These are phyloP conservation scores for Nemurella pictetii DNA, from an alignment of 2,888 invertebrate species.

Conservation along the genomic window DNA sequence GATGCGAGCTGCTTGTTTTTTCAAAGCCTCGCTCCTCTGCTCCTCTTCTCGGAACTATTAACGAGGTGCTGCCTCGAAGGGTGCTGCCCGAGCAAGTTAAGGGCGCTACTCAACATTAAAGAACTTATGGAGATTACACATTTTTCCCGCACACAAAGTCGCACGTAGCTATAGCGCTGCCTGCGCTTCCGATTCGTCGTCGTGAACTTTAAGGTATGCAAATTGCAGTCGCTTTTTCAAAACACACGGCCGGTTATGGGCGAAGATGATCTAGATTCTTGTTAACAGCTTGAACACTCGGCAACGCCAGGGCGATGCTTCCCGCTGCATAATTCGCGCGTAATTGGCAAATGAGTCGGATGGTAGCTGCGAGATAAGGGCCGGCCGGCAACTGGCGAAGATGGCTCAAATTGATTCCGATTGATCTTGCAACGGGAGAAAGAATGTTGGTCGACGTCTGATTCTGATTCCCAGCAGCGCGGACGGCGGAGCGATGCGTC, in stretches of 20 bases:
- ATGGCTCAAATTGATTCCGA: neutral
- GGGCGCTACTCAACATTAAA: conserved; percentile 18
- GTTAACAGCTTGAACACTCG: neutral
- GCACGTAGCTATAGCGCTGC: no score
- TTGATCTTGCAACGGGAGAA: neutral
- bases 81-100: neutral
- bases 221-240: neutral
- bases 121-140: conserved; percentile 29
- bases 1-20: conserved; percentile 23
- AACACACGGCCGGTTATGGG: neutral
- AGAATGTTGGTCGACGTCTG: neutral
- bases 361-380: neutral
- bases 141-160: conserved; percentile 1
- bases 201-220: neutral
- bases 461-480: neutral
- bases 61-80: conserved; percentile 11
- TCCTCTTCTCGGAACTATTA: neutral
- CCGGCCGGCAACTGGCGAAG: no score
- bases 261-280: neutral
- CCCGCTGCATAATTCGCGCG: neutral
- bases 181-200: neutral
- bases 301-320: neutral
- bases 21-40: conserved; percentile 4
- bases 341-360: neutral
- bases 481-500: no score